Percentiles rank a stretch among this genome's conserved stretches.
Evolutionary conservation across 2,113 vertebrate genomes (phyloP).

Genomic region (Bagarius yarrelli): DNA sequence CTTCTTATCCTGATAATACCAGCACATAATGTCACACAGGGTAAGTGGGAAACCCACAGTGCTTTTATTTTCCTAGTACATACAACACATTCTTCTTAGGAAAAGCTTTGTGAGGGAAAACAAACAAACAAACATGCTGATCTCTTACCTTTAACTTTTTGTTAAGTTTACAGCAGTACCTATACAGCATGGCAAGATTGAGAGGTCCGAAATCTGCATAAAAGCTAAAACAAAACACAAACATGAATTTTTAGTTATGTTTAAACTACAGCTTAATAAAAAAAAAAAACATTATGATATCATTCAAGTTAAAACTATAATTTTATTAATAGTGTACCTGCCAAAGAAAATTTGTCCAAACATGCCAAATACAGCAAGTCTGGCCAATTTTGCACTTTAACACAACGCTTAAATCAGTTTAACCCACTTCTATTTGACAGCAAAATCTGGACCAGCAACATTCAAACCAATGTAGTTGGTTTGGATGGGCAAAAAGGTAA

Average conservation of each 20-base stretch:
- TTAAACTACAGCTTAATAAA: neutral
- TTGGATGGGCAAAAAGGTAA: no score
- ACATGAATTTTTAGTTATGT: neutral
- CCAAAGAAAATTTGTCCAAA: no score
- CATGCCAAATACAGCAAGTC: neutral
- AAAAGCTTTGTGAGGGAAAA: constrained; percentile 24
- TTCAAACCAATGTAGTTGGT: neutral
- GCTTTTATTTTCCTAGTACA: constrained; percentile 33
- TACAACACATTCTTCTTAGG: constrained; percentile 57
- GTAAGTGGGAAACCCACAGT: constrained; percentile 29
- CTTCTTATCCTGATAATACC: constrained; percentile 16
- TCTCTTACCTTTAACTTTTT: constrained; percentile 94
- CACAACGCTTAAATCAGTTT: neutral
- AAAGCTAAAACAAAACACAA: constrained; percentile 72
- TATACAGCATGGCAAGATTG: constrained; percentile 90
- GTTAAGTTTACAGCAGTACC: constrained; percentile 97
- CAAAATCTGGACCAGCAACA: neutral
- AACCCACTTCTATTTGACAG: neutral
- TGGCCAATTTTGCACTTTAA: neutral
- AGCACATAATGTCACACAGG: constrained; percentile 4
- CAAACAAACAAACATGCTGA: constrained; percentile 17
- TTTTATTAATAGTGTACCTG: no score
- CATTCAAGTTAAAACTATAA: neutral
- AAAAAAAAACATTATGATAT: neutral
- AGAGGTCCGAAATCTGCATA: constrained; percentile 97